Conservation (phyloP, 1,140 invertebrate species). For the Asobara japonica region DNA sequence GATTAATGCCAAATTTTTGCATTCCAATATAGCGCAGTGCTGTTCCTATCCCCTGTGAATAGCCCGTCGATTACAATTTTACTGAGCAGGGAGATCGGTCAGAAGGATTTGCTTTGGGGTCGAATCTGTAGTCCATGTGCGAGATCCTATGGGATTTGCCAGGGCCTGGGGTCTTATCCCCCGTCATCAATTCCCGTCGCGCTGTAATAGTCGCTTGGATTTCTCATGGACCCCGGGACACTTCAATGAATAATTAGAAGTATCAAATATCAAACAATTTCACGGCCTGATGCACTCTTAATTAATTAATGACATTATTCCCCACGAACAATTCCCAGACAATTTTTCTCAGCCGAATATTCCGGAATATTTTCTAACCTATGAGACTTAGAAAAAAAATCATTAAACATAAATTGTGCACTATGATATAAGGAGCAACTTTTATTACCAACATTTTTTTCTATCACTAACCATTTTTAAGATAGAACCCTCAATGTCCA, state of each 20-base stretch:
- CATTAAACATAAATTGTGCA: background rate
- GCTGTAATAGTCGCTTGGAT: conserved; percentile 26
- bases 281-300: background rate
- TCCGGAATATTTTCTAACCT: no score
- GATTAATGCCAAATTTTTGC: background rate
- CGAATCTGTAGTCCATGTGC: background rate
- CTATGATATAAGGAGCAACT: background rate
- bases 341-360: no score
- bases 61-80: conserved; percentile 32
- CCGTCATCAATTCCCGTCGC: conserved; percentile 37
- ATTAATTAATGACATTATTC: background rate
- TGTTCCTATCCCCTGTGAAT: background rate
- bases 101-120: background rate
- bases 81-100: background rate
- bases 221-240: conserved; percentile 6
- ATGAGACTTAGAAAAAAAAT: no score
- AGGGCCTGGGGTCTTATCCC: conserved; percentile 18
- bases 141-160: conserved; percentile 32
- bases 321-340: background rate
- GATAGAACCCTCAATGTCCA: no score
- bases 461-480: no score
- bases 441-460: no score
- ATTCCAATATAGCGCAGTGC: background rate
- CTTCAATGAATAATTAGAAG: conserved; percentile 27
- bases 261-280: background rate